Base-by-base conservation (phyloP, 2,113 vertebrate genomes). In the Calypte anna region DNA sequence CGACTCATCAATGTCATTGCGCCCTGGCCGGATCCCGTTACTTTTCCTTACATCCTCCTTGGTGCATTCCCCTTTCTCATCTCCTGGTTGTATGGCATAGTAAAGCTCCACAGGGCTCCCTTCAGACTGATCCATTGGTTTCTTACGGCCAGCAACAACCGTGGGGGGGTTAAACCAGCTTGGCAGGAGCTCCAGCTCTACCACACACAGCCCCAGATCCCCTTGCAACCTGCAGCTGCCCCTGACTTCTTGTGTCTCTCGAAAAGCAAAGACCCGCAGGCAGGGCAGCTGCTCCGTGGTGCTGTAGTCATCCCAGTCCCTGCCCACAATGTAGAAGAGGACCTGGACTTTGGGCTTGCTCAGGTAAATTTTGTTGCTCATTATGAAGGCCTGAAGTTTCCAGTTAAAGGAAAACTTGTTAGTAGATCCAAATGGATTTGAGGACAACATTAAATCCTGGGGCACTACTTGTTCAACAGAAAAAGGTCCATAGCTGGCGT, bases 31-130 rank as follows among this genome's bases (percentile, higher is more conserved):
- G 19, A 88, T 24, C 4, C 97, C 98, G 18, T 15, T 94, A 46
- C 82, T 90, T 82, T 96, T 97, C 76, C 98, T 95, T 2, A 81
- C 76, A 0, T 96, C 97, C 58, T 94, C 96, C 68, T 91, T 96
- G 46, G 68, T 61, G 44, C 99, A 99, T 33, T 95, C 97, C 44
- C 98, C 98, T 3, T 91, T 94, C 25, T 94, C 95, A 1, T 97
- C 94, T 7, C 95, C 97, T 0, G 93, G 95, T 38, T 98, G 96
- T 97, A 98, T 94, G 59, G 97, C 30, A 84, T 99, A 99, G 95
- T 99, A 99, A 3, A 99, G 98, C 96, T 99, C 98, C 97, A 99
- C 98, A 1, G 98, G 97, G 84, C 98, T 99, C 13, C 98, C 98
- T 23, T 97, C 96, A 0, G 97, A 94, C 3, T 94, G 97, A 24